These are phyloP conservation scores for Scopus umbretta DNA, from an alignment of 2,113 vertebrate genomes.

Conservation along the genomic window DNA sequence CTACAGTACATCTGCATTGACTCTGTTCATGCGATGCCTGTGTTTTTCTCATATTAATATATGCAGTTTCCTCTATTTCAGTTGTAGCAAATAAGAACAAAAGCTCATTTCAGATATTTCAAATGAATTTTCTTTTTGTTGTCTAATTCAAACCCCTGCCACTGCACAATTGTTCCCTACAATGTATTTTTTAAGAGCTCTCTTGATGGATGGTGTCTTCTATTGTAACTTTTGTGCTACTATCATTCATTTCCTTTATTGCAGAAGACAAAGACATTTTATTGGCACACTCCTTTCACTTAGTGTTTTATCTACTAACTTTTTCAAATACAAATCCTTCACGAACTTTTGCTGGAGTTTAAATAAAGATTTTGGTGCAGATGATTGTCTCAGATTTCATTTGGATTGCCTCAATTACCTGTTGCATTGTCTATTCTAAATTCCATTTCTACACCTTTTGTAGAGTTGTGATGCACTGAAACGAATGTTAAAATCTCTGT, in stretches of 20 bases:
- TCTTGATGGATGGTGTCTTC: conserved; percentile 42
- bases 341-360: conserved; percentile 6
- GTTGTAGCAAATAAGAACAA: neutral
- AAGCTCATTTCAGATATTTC: conserved; percentile 1
- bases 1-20: neutral
- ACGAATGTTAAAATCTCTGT: neutral
- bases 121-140: conserved; percentile 25
- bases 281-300: conserved; percentile 26
- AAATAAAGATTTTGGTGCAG: neutral
- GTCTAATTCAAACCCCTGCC: conserved; percentile 24
- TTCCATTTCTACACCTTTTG: neutral
- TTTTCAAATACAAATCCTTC: neutral
- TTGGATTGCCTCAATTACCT: neutral
- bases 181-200: conserved; percentile 11
- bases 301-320: conserved; percentile 33
- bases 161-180: conserved; percentile 13
- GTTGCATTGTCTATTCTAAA: neutral
- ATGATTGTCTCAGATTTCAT: neutral
- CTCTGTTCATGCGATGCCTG: neutral
- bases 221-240: conserved; percentile 41
- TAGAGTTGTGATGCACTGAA: neutral
- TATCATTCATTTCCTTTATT: conserved; percentile 53
- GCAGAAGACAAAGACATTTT: conserved; percentile 40
- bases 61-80: neutral
- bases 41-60: neutral